Evolutionary conservation across 1,140 invertebrate species (phyloP).

Genomic region (Leptopilina boulardi): DNA sequence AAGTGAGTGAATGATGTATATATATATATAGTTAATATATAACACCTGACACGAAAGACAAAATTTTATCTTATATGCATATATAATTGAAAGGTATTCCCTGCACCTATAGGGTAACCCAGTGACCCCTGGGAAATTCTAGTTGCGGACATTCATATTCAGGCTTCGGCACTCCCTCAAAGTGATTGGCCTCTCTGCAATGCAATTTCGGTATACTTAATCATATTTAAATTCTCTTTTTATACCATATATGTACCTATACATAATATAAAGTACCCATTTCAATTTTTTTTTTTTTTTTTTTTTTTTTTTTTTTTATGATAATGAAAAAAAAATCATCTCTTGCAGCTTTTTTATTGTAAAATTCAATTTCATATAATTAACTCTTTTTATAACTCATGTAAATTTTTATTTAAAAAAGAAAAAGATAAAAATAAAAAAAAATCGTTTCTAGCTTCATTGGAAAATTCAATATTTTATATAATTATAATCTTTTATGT

Average conservation of each 20-base stretch:
- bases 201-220: slow-evolving; percentile 16
- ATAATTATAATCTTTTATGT: not conserved
- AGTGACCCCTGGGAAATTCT: slow-evolving; percentile 31
- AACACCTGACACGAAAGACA: slow-evolving; percentile 18
- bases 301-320: no score
- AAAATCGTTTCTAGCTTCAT: no score
- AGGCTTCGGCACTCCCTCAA: slow-evolving; percentile 29
- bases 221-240: slow-evolving; percentile 5
- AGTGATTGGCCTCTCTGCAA: slow-evolving; percentile 15
- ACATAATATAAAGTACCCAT: no score
- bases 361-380: no score
- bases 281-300: no score
- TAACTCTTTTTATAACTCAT: no score
- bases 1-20: not conserved
- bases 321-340: no score
- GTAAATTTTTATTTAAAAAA: no score
- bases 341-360: no score
- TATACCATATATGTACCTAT: no score
- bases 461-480: not conserved
- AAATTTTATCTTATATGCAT: slow-evolving; percentile 4
- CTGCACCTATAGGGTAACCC: slow-evolving; percentile 18
- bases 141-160: slow-evolving; percentile 7
- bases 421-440: no score
- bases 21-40: not conserved
- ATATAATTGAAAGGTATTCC: not conserved